Evolutionary conservation across 1,140 invertebrate species (phyloP).

Genomic region (Dendroctonus ponderosae): DNA sequence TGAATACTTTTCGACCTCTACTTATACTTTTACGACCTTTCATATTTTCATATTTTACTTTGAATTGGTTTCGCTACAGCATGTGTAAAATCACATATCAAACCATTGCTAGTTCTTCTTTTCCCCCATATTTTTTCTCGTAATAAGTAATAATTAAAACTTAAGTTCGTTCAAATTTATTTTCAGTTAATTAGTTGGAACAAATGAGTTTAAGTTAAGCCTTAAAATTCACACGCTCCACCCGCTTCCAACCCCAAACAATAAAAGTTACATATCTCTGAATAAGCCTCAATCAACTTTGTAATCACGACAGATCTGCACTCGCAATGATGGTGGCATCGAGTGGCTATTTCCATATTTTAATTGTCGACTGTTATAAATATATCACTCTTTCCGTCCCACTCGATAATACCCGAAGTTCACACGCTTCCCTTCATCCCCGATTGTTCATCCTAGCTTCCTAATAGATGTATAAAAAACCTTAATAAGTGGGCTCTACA

Average conservation of each 20-base stretch:
- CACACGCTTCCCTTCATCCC: conserved; percentile 42
- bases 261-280: conserved; percentile 31
- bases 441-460: conserved; percentile 36
- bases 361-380: conserved; percentile 42
- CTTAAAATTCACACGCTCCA: conserved; percentile 26
- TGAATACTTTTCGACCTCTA: too few species aligned
- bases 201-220: too few species aligned
- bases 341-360: conserved; percentile 39
- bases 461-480: conserved; percentile 39
- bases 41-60: too few species aligned
- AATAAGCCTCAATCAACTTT: conserved; percentile 26
- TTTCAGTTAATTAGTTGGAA: too few species aligned
- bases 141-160: too few species aligned
- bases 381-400: conserved; percentile 38
- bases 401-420: conserved; percentile 39
- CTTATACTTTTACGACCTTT: too few species aligned
- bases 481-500: conserved; percentile 39
- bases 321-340: conserved; percentile 28
- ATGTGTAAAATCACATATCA: too few species aligned
- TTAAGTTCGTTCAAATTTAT: too few species aligned
- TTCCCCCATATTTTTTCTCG: too few species aligned
- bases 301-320: conserved; percentile 11
- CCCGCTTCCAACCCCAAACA: conserved; percentile 14
- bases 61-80: not conserved
- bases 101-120: too few species aligned